Conservation (phyloP, 2,113 vertebrate genomes). For the Mystacornis crossleyi region DNA sequence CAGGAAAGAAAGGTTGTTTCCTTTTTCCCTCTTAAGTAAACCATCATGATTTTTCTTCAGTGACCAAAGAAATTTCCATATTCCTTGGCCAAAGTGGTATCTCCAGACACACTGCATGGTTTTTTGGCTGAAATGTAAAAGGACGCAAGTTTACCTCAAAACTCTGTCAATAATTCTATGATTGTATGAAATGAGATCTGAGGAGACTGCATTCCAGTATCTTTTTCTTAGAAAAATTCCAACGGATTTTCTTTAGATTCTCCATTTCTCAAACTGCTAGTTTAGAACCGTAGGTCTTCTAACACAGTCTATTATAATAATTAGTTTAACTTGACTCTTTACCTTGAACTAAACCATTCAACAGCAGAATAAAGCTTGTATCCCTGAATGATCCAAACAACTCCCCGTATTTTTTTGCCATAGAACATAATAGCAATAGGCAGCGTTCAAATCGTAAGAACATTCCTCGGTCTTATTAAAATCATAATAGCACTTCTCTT, state of each 20-base stretch:
- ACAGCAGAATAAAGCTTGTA: background rate
- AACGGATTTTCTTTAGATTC: background rate
- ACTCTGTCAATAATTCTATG: background rate
- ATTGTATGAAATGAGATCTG: background rate
- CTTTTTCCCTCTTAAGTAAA: background rate
- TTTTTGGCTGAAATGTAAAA: background rate
- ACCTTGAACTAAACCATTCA: background rate
- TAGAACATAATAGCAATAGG: background rate
- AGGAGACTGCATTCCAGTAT: background rate
- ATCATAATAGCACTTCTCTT: background rate
- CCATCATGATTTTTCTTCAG: background rate
- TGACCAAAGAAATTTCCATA: conserved; percentile 4
- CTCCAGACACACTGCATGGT: background rate
- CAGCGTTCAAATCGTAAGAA: background rate
- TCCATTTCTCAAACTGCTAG: background rate
- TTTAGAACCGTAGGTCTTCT: background rate
- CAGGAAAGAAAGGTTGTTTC: background rate
- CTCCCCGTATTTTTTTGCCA: background rate
- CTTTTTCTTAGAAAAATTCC: background rate
- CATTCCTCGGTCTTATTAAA: background rate
- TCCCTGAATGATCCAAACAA: background rate
- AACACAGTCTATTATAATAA: background rate
- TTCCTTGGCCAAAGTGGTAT: background rate
- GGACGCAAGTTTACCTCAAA: background rate
- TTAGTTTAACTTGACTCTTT: background rate